Evolutionary conservation across 2,113 vertebrate genomes (phyloP).

Genomic region (Herpetotheres cachinnans): DNA sequence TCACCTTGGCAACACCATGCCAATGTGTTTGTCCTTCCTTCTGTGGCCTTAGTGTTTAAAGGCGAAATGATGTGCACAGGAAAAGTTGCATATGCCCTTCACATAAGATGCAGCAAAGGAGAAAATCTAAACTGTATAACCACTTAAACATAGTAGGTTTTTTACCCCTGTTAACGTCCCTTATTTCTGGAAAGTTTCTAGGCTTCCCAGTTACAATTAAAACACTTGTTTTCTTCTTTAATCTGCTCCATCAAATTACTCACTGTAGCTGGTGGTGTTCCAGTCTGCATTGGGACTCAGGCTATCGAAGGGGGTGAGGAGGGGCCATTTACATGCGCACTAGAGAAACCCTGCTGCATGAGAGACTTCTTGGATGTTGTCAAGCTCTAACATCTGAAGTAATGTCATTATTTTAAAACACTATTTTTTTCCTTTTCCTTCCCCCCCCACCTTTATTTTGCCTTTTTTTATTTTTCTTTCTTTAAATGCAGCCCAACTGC

Average conservation of each 20-base stretch:
- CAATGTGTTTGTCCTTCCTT: neutral
- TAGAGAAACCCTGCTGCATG: neutral
- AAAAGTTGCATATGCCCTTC: neutral
- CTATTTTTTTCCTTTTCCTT: neutral
- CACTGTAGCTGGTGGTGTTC: neutral
- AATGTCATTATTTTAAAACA: neutral
- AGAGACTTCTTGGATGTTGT: neutral
- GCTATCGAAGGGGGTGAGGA: neutral
- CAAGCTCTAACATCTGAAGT: neutral
- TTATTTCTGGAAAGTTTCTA: neutral
- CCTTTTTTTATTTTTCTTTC: neutral
- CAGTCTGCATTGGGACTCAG: neutral
- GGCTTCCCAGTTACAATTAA: neutral
- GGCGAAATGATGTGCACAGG: neutral
- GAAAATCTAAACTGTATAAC: neutral
- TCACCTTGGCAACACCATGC: neutral
- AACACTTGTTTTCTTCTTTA: neutral
- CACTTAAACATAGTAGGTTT: neutral
- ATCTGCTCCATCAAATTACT: neutral
- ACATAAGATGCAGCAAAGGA: neutral
- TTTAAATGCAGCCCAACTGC: neutral
- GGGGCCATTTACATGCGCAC: neutral
- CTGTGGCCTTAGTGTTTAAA: neutral
- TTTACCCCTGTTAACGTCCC: neutral
- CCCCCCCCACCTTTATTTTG: fast-evolving